Base-by-base conservation (phyloP, 2,888 invertebrate species). In the Lypha dubia region DNA sequence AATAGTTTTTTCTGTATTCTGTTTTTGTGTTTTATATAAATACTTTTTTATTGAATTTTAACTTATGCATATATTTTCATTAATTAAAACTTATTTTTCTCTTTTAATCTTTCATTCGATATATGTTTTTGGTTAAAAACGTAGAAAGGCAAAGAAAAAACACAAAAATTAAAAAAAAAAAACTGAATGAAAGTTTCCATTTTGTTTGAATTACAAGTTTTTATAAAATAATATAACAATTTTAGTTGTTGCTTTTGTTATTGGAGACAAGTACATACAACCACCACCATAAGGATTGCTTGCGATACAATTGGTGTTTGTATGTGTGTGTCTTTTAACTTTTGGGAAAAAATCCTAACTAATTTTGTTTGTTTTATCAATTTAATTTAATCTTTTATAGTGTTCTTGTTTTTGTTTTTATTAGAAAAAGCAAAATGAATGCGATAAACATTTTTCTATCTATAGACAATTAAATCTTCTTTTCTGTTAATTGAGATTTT, bases 1-100 rank as follows among this genome's bases (percentile, higher is more conserved):
- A 87, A 86, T 87, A 86, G 84, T 28, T 28, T 28, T 28, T 28
- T n/a, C n/a, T n/a, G n/a, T n/a, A n/a, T n/a, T n/a, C n/a, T n/a
- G 79, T 68, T 77, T 86, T 56, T 46, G 58, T 74, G 15, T 77
- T 65, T 67, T 82, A 80, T 82, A 86, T 87, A 83, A 56, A 73
- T 73, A 46, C 80, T 81, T 86, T n/a, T n/a, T n/a, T 38, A 79
- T 70, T 75, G 58, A 80, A 63, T 85, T 70, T 75, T 70, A 60
- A 75, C 62, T 65, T 83, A 63, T 74, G 22, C 63, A 60, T 70
- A 60, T 76, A 79, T 70, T 68, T 62, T 56, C 71, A 60, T 67
- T 68, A 70, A 68, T 79, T 75, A 32, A 56, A 83, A 62, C 35
- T 73, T 71, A n/a, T 32, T 73, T 6, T 38, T 6, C 28, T 56